Evolutionary conservation across 1,140 invertebrate genomes (phyloP), one percentile per base, ranked within the genome.

Genomic region (Caenorhabditis inopinata): DNA sequence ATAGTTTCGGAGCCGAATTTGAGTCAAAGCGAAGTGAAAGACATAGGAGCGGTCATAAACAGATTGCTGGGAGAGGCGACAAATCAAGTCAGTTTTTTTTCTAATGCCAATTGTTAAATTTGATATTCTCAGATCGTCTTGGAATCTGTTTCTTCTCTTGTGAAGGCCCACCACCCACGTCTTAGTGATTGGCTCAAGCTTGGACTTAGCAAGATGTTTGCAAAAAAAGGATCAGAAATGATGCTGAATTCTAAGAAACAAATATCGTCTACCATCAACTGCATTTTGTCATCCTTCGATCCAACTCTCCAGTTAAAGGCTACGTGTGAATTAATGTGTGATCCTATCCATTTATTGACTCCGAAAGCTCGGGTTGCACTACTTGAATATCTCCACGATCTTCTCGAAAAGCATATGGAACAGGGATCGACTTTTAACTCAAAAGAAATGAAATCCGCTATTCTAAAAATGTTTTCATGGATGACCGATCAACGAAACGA

Each of bases 381-480:
- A 12, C 32, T 68, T 0, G 58, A 68, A 21, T 68, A 68, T 68
- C 58, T 68, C 11, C 35, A 1, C 38, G 58, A 68, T 7, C 27
- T 68, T 11, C 32, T 68, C 7, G 58, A 38, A 12, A 68, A 68
- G 32, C 32, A 68, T n/a, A 68, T 38, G 58, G 58, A 68, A 21
- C 58, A 32, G 11, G 58, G 58, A 32, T 38, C 58, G n/a, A 4
- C 32, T 6, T 68, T 68, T 18, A 68, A 68, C 58, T 38, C 58
- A n/a, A 68, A 68, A 68, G 58, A 68, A 38, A 16, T 68, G n/a
- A 68, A 68, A 21, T 29, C 58, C 32, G 38, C 58, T 1, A 21
- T 68, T 68, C 58, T 68, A 0, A 68, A 68, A 12, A 68, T 68
- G 58, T 68, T 68, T 21, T 68, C 58, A n/a, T 68, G 58, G 58